Base-by-base conservation (phyloP, 2,797 vertebrate genomes). In the Spheniscus humboldti region DNA sequence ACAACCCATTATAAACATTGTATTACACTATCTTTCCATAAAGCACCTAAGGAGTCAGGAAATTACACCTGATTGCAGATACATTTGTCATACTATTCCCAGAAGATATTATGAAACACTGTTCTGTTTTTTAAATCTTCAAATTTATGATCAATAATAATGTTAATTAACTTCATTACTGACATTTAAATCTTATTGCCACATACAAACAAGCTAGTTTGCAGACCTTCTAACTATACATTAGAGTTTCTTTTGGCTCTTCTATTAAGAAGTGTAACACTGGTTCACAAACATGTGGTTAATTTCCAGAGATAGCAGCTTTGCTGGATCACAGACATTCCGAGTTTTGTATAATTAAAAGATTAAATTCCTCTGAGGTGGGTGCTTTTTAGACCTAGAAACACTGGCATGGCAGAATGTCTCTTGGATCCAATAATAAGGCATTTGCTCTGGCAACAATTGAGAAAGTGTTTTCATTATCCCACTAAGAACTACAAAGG, bases 401-500 rank as follows among this genome's bases (percentile, higher is more conserved):
- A 86, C 52, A 83, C 55, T 0, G 7, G 10, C 62, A 92, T 11
- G n/a, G 20, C 43, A 84, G 30, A 76, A 78, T 47, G 52, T 71
- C 41, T 76, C 59, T 22, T 64, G 41, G n/a, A 85, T 80, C 28
- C 80, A 82, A 27, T 33, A 93, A 76, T 16, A 92, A 55, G 37
- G 77, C 24, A 80, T 81, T 83, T 88, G 68, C 59, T 71, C 52
- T 90, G 47, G 55, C 82, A 83, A 47, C 0, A 7, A 86, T 35
- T 90, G 95, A 57, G 66, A 94, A 95, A 89, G 92, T 83, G 48
- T 60, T 96, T 96, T 95, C 71, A 88, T 92, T 96, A 82, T 88
- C 92, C 57, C 63, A 78, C 35, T 83, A 59, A 71, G 31, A 90
- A 56, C 37, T 86, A 95, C 50, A 89, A 64, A 68, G 50, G 71